phyloP scores from a whole-genome alignment of 2,888 invertebrate species.

The Muscina levida region DNA sequence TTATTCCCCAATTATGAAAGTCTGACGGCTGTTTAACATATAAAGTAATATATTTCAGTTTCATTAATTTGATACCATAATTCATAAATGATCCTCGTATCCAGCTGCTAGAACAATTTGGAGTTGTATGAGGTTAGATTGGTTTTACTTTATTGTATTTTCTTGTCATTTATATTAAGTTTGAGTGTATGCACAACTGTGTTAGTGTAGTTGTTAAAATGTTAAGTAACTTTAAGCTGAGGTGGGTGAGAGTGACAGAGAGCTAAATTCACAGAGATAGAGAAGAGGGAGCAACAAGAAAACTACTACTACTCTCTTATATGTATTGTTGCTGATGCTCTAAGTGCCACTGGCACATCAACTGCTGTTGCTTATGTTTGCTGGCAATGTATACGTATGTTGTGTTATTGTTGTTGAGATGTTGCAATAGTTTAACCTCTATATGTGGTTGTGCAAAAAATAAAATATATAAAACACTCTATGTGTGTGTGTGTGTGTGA shows the following conservation, averaged over 20 bases:
- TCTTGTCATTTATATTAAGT: not conserved
- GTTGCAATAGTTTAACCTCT: too few species aligned
- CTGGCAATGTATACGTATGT: not conserved
- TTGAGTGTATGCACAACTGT: not conserved
- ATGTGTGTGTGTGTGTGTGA: too few species aligned
- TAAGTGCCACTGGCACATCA: not conserved
- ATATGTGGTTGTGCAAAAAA: too few species aligned
- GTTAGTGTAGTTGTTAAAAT: not conserved
- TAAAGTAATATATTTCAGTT: too few species aligned
- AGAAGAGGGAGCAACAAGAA: too few species aligned
- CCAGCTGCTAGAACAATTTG: too few species aligned
- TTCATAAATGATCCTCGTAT: not conserved
- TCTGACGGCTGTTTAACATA: too few species aligned
- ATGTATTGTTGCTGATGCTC: conserved; percentile 8
- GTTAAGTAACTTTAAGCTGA: conserved; percentile 31
- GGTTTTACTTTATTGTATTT: not conserved
- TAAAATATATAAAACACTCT: not conserved
- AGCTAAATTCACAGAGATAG: not conserved
- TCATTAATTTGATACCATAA: too few species aligned
- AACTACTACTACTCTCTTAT: too few species aligned
- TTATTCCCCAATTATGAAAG: too few species aligned
- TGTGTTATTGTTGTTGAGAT: conserved; percentile 2
- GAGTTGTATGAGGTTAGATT: not conserved
- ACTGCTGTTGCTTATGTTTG: not conserved
- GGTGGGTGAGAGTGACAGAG: too few species aligned